phyloP scores from a whole-genome alignment of 2,113 vertebrate genomes.

The Neomonachus schauinslandi region DNA sequence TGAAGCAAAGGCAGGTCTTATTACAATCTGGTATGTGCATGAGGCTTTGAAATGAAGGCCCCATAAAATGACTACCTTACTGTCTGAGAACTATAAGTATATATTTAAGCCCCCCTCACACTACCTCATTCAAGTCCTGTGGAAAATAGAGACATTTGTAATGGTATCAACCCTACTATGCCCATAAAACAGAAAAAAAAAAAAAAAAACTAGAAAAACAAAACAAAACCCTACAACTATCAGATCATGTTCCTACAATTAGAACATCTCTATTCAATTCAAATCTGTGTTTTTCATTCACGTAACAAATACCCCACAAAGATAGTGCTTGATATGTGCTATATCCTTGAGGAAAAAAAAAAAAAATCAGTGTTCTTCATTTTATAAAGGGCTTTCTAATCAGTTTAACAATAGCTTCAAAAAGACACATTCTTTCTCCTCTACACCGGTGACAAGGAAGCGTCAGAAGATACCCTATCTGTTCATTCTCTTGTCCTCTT shows the following conservation, averaged over 20 bases:
- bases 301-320: not conserved
- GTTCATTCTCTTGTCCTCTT: not conserved
- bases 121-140: not conserved
- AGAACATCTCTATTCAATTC: not conserved
- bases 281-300: not conserved
- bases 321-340: not conserved
- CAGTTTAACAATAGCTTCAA: not conserved
- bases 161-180: not conserved
- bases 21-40: not conserved
- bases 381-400: not conserved
- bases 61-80: not conserved
- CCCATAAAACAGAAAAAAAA: not conserved
- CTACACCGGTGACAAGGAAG: not conserved
- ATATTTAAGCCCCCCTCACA: not conserved
- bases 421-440: not conserved
- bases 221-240: not conserved
- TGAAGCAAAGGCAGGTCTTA: not conserved
- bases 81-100: not conserved
- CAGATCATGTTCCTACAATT: not conserved
- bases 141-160: not conserved
- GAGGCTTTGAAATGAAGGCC: not conserved
- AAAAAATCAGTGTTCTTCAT: not conserved
- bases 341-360: not conserved
- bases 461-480: not conserved
- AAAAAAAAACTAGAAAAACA: not conserved